Base-by-base conservation (phyloP, 1,140 invertebrate species). In the Aphelenchoides besseyi region DNA sequence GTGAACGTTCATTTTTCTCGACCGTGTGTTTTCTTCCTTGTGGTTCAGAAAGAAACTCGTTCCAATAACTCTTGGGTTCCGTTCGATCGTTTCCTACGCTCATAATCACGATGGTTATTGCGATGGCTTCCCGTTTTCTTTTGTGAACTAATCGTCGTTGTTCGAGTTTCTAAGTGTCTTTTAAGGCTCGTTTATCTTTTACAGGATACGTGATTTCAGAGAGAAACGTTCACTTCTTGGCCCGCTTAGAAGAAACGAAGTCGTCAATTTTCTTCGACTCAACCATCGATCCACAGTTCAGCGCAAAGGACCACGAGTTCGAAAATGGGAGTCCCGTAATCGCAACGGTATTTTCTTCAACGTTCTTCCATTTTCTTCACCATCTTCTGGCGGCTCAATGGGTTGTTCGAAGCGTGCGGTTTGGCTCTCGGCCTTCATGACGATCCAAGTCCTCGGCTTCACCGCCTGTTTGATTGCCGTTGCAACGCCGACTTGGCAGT, bases 401-500 rank as follows among this genome's bases (percentile, higher is more conserved):
- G 55, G 55, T 33, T 59, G 55, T 33, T 8, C 5, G 5, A 5
- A 33, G 18, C 77, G 77, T 32, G 30, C 55, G 23, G 73, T 33
- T 18, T 78, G 76, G 76, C 61, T 80, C 26, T 29, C 78, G 2
- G 41, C 68, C 12, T 85, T 82, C 36, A 76, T 83, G 52, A 59
- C 54, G 1, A 28, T 85, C 5, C 62, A 81, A 63, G 69, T 83
- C 23, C 54, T 85, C 16, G 80, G 70, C 9, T 84, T 84, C 35
- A 76, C 77, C 2, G 33, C 70, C 2, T 69, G 55, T 30, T 62
- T 83, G 32, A 29, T 83, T 16, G 79, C 74, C 23, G 41, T 83
- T 30, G 33, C 83, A 16, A 82, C 74, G 16, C 81, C 81, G 3
- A 79, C 71, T 35, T 82, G 81, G 80, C 80, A 82, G 72, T 80